A percentile compares a stretch with the other conserved stretches of the same genome.
phyloP scores from a whole-genome alignment of 2,888 invertebrate species.

The Apocheima hispidaria region DNA sequence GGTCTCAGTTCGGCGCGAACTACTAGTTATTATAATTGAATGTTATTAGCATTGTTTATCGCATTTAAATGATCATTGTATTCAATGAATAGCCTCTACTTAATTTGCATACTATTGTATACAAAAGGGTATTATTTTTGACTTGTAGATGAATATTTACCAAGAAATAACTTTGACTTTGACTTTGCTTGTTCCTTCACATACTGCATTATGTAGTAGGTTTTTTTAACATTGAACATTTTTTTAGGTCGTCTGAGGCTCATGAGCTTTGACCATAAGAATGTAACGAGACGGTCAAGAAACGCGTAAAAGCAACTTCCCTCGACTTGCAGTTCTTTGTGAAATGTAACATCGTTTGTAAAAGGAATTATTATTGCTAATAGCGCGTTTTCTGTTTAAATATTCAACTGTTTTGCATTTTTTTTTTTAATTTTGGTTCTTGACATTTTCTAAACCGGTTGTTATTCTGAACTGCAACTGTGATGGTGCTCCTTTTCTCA shows the following conservation, averaged over 20 bases:
- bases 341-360: conserved; percentile 18
- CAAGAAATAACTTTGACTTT: too few species aligned
- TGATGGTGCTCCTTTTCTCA: background rate
- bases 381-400: conserved; percentile 5
- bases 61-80: too few species aligned
- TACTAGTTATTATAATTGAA: too few species aligned
- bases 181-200: too few species aligned
- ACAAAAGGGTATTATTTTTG: too few species aligned
- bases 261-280: conserved; percentile 22
- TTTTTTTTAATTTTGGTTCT: background rate
- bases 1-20: too few species aligned
- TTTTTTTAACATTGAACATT: too few species aligned
- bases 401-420: conserved; percentile 1
- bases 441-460: background rate
- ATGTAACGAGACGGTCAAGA: conserved; percentile 42
- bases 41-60: too few species aligned
- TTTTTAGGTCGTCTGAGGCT: background rate
- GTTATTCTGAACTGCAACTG: background rate
- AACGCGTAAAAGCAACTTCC: conserved; percentile 39
- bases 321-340: conserved; percentile 23
- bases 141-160: too few species aligned
- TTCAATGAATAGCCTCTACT: too few species aligned
- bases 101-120: too few species aligned
- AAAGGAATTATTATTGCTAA: conserved; percentile 30
- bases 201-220: too few species aligned